phyloP scores from a whole-genome alignment of 2,888 invertebrate genomes.

The Cremastinae sp. region DNA sequence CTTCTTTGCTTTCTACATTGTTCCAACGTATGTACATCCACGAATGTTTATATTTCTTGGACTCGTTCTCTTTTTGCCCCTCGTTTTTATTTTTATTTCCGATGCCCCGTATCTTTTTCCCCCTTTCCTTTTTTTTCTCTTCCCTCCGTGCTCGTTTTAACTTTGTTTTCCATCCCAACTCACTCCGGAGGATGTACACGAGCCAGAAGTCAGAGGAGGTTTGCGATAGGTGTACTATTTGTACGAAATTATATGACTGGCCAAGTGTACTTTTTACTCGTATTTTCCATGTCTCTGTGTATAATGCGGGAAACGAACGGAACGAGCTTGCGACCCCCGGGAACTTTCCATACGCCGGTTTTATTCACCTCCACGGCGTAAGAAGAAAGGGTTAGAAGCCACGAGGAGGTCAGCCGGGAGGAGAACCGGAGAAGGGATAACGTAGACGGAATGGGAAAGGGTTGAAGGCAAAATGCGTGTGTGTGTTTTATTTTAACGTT shows the following conservation, averaged over 20 bases:
- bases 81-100: conserved; percentile 13
- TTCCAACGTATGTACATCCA: conserved; percentile 20
- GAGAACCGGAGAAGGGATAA: conserved; percentile 17
- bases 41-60: conserved; percentile 43
- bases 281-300: neutral
- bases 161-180: conserved; percentile 7
- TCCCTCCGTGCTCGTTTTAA: conserved; percentile 17
- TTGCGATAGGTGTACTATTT: conserved; percentile 52
- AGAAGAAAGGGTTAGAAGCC: conserved; percentile 54
- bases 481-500: conserved; percentile 80
- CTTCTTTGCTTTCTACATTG: neutral
- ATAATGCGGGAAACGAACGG: neutral
- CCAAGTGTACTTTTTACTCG: neutral
- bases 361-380: conserved; percentile 16
- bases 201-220: conserved; percentile 31
- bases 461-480: conserved; percentile 73
- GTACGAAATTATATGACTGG: conserved; percentile 56
- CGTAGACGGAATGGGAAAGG: neutral
- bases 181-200: conserved; percentile 22
- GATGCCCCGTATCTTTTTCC: conserved; percentile 31
- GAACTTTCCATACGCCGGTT: conserved; percentile 27
- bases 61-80: conserved; percentile 38
- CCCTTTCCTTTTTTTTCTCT: conserved; percentile 25
- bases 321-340: conserved; percentile 44
- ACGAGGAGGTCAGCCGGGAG: conserved; percentile 38